These are phyloP conservation scores for Sminthurides aquaticus DNA, from an alignment of 2,888 invertebrate genomes.

Conservation along the genomic window DNA sequence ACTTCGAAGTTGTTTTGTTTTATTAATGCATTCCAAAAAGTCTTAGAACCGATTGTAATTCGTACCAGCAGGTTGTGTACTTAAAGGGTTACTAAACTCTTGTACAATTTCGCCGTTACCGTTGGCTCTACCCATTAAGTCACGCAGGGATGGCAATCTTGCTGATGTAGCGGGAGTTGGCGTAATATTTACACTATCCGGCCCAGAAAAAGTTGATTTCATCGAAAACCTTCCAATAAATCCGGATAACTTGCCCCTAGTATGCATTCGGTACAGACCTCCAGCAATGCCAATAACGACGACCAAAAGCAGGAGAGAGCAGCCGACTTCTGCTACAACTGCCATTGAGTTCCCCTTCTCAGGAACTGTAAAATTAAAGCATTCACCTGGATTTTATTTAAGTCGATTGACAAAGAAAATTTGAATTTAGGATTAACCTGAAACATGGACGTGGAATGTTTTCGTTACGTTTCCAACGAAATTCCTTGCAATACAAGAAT, in stretches of 20 bases:
- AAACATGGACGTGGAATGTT: not conserved
- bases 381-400: no score
- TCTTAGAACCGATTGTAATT: not conserved
- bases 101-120: not conserved
- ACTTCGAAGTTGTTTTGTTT: no score
- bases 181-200: not conserved
- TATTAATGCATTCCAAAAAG: not conserved
- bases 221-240: not conserved
- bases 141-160: not conserved
- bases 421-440: no score
- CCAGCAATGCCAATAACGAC: not conserved
- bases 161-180: not conserved
- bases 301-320: not conserved
- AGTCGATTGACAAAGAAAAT: no score
- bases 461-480: conserved; percentile 6
- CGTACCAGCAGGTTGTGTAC: not conserved
- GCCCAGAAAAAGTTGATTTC: not conserved
- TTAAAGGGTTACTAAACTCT: not conserved
- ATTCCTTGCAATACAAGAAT: not conserved
- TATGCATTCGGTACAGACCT: not conserved
- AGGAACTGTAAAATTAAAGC: not conserved
- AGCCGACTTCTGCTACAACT: not conserved
- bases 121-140: not conserved
- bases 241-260: not conserved
- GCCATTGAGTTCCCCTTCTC: not conserved